phyloP scores from a whole-genome alignment of 2,113 vertebrate species.

The Sturnira hondurensis region DNA sequence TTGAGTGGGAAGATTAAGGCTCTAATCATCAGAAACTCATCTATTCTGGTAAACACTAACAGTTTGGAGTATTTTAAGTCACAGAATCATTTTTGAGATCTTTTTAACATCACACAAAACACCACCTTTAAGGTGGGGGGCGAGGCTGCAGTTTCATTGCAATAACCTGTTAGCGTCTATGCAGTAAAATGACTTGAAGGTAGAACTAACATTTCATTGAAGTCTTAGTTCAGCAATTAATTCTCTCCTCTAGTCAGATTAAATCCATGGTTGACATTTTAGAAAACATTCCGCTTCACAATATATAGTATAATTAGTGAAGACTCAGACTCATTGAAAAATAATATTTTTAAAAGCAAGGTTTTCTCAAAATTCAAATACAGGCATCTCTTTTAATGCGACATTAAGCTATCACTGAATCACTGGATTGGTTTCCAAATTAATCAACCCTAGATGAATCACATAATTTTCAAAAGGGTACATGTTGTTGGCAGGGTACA shows the following conservation, averaged over 20 bases:
- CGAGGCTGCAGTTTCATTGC: neutral
- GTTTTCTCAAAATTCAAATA: conserved; percentile 30
- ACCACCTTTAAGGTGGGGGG: neutral
- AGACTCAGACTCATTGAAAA: neutral
- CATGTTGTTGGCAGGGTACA: conserved; percentile 18
- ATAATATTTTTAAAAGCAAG: neutral
- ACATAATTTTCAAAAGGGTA: conserved; percentile 32
- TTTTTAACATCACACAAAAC: neutral
- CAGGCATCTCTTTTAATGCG: neutral
- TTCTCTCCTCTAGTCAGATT: too few relatives aligned
- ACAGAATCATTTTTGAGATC: neutral
- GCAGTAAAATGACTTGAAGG: neutral
- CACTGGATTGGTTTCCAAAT: neutral
- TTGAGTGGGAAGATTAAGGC: neutral
- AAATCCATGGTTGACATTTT: neutral
- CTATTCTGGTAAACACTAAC: neutral
- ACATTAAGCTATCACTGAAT: conserved; percentile 25
- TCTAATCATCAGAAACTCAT: neutral
- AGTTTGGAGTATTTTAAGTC: neutral
- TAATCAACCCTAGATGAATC: neutral
- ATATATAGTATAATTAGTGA: neutral
- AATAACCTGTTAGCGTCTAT: neutral
- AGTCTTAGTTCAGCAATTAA: too few relatives aligned
- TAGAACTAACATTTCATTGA: neutral
- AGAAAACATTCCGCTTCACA: neutral